Percentiles rank a stretch among this genome's conserved stretches.
Evolutionary conservation across 2,888 invertebrate species (phyloP).

Genomic region (Hipparchia sbordonii): DNA sequence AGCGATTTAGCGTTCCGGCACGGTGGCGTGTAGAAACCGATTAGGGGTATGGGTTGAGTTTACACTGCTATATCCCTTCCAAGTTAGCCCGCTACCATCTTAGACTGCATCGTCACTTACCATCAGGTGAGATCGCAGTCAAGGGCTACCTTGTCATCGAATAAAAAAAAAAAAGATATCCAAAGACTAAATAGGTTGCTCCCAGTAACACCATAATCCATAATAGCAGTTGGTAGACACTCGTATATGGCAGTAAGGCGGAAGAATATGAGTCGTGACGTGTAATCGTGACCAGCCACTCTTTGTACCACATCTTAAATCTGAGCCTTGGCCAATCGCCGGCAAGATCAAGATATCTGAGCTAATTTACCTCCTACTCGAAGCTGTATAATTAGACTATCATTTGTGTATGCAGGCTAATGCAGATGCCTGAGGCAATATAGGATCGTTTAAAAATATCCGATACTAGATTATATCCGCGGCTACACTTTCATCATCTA

Average conservation of each 20-base stretch:
- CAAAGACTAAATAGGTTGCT: no score
- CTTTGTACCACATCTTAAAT: not conserved
- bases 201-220: not conserved
- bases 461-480: no score
- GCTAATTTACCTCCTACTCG: not conserved
- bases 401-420: not conserved
- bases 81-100: no score
- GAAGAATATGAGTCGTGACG: constrained; percentile 36
- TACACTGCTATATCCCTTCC: no score
- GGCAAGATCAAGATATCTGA: not conserved
- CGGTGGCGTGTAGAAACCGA: no score
- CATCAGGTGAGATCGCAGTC: no score
- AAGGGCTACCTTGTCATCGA: no score
- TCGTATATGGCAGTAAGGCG: constrained; percentile 16
- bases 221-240: not conserved
- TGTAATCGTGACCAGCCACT: constrained; percentile 31
- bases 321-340: not conserved
- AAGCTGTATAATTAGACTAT: not conserved
- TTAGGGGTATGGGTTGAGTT: no score
- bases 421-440: not conserved
- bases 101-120: no score
- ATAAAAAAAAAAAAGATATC: no score
- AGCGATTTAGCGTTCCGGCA: no score
- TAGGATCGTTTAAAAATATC: not conserved
- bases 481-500: no score